Conservation (phyloP, 37 sponge, comb jelly and placozoan genomes). For the Haliclona indistincta region DNA sequence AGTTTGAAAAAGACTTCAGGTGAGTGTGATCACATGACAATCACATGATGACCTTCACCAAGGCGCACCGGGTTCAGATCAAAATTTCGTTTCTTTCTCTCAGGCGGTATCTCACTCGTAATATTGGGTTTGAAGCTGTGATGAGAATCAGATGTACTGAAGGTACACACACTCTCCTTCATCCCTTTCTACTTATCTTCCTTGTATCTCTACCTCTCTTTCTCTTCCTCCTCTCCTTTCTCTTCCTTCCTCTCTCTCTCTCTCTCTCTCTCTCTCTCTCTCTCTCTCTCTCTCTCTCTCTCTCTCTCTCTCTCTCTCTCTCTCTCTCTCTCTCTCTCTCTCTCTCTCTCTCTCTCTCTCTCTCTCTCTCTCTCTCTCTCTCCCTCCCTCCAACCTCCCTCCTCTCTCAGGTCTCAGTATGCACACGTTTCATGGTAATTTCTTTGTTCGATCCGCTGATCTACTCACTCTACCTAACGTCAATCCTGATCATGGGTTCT, state of each 20-base stretch:
- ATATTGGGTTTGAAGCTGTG: slow-evolving; percentile 97
- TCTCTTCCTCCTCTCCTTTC: neutral
- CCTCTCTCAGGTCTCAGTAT: slow-evolving; percentile 72
- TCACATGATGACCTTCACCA: neutral
- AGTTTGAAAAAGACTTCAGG: slow-evolving; percentile 72
- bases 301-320: slow-evolving; percentile 10
- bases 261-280: slow-evolving; percentile 3
- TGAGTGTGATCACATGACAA: neutral
- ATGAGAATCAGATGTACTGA: slow-evolving; percentile 94
- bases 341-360: neutral
- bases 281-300: slow-evolving; percentile 5
- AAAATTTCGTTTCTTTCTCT: neutral
- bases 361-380: slow-evolving; percentile 2
- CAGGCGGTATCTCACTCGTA: slow-evolving; percentile 85
- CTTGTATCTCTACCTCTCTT: too few relatives aligned
- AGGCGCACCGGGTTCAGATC: neutral
- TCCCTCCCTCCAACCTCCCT: neutral
- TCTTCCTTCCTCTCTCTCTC: slow-evolving; percentile 2
- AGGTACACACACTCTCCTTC: slow-evolving; percentile 54
- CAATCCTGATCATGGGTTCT: slow-evolving; percentile 91
- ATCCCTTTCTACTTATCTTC: too few relatives aligned
- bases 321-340: neutral
- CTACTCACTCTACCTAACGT: slow-evolving; percentile 94
- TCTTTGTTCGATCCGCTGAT: slow-evolving; percentile 95
- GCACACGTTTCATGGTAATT: slow-evolving; percentile 97